Evolutionary conservation across 2,113 vertebrate species (phyloP).

Genomic region (Nothobranchius furzeri): DNA sequence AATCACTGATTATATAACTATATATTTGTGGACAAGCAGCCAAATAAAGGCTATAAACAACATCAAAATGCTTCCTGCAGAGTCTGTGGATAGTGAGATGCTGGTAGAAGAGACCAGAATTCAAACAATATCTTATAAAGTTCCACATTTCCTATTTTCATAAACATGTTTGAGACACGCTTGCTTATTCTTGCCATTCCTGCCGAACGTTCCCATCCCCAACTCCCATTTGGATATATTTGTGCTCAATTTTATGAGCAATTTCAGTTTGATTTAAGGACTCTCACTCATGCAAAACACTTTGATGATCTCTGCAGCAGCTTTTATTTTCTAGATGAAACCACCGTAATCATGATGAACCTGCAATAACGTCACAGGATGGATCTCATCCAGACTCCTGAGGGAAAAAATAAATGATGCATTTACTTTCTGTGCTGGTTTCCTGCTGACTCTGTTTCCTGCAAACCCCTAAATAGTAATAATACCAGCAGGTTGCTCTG

Average conservation of each 20-base stretch:
- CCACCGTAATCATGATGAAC: neutral
- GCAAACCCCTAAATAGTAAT: neutral
- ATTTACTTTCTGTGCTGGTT: neutral
- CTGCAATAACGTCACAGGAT: neutral
- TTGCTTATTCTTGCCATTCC: neutral
- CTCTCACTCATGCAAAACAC: neutral
- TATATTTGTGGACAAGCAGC: neutral
- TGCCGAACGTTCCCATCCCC: neutral
- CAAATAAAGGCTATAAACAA: neutral
- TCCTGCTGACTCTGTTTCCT: neutral
- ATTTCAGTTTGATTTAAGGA: neutral
- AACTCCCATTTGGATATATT: neutral
- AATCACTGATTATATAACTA: neutral
- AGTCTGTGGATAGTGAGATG: neutral
- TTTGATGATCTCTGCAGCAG: conserved; percentile 5
- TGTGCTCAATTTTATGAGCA: neutral
- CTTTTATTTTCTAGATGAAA: neutral
- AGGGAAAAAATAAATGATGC: neutral
- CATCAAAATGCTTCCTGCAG: neutral
- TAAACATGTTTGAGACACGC: neutral
- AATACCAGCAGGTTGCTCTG: neutral
- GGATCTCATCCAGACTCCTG: neutral
- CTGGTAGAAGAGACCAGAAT: neutral
- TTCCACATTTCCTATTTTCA: neutral
- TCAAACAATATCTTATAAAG: neutral